Base-by-base conservation (phyloP, 2,113 vertebrate species). In the Laterallus jamaicensis region DNA sequence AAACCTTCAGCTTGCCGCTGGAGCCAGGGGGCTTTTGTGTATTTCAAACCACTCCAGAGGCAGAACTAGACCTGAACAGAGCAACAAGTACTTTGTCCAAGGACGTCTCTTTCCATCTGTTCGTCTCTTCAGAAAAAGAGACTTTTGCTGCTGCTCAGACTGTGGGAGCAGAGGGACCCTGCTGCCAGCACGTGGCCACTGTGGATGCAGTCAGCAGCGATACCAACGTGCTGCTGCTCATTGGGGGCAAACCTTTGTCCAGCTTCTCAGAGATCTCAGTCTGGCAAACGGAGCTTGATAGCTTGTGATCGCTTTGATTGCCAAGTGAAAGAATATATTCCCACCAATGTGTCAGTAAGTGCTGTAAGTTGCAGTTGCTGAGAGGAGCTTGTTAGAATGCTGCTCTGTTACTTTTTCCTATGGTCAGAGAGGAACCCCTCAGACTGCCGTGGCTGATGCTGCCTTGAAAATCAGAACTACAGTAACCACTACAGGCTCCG, bases 241-340 rank as follows among this genome's bases (percentile, higher is more conserved):
- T 99, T 0, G 98, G 99, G 22, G 99, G 99, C 1, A 98, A 97
- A 91, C 98, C 98, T 14, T 87, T 97, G 59, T 94, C 95, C 66
- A 66, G 77, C 55, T 95, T 90, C 24, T 74, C 93, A 0, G 93
- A 96, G 39, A 98, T 99, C 88, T 98, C 98, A 1, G 71, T 98
- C 26, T 98, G 98, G 98, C 98, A 98, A 58, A 97, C 98, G 96
- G 97, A 98, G 40, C 67, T 98, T 8, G 95, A 93, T 8, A 96
- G 98, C 90, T 94, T 96, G 18, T 80, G 80, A 90, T 54, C 2
- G 2, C 63, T 90, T 54, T n/a, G 68, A 86, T 25, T 40, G 76
- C 60, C 59, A 86, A 82, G 87, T 9, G 10, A 82, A 89, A 68
- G 83, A 69, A 89, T 74, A 68, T n/a, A 71, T 82, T 86, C 16